A percentile compares a stretch with the other conserved stretches of the same genome.
These are phyloP conservation scores for Folsomia candida DNA, from an alignment of 2,888 invertebrate genomes.

Conservation along the genomic window DNA sequence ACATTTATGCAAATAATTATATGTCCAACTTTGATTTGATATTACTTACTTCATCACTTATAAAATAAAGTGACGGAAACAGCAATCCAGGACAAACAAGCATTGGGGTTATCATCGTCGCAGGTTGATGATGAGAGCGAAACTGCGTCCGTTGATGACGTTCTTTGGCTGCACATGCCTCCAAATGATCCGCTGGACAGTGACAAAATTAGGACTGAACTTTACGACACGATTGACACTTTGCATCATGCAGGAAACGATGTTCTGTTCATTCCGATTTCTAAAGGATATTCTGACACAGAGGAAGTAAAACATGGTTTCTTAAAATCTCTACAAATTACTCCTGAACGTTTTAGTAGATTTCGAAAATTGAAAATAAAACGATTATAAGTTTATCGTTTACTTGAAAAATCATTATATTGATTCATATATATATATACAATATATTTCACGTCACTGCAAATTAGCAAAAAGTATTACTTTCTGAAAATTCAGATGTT, in stretches of 20 bases:
- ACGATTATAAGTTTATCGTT: not conserved
- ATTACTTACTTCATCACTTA: too few species aligned
- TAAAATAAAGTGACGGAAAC: too few species aligned
- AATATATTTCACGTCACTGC: not conserved
- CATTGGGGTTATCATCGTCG: too few species aligned
- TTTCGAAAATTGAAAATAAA: not conserved
- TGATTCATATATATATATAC: not conserved
- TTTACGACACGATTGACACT: not conserved
- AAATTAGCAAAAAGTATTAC: too few species aligned
- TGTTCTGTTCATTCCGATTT: slow-evolving; percentile 15
- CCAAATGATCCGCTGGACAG: not conserved
- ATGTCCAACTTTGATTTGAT: too few species aligned
- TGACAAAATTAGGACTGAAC: not conserved
- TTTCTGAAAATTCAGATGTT: too few species aligned
- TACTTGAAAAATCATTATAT: too few species aligned
- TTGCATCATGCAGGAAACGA: slow-evolving; percentile 13
- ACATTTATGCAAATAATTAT: too few species aligned
- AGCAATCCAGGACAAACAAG: too few species aligned
- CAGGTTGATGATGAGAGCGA: not conserved
- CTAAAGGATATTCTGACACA: slow-evolving; percentile 7
- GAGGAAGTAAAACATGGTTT: slow-evolving; percentile 16
- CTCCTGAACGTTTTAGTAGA: not conserved
- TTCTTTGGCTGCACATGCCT: slow-evolving; percentile 5
- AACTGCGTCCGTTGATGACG: not conserved
- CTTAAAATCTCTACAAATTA: slow-evolving; percentile 3